A percentile compares a stretch with the other conserved stretches of the same genome.
These are phyloP conservation scores for Protonemura montana DNA, from an alignment of 2,888 invertebrate species.

Conservation along the genomic window DNA sequence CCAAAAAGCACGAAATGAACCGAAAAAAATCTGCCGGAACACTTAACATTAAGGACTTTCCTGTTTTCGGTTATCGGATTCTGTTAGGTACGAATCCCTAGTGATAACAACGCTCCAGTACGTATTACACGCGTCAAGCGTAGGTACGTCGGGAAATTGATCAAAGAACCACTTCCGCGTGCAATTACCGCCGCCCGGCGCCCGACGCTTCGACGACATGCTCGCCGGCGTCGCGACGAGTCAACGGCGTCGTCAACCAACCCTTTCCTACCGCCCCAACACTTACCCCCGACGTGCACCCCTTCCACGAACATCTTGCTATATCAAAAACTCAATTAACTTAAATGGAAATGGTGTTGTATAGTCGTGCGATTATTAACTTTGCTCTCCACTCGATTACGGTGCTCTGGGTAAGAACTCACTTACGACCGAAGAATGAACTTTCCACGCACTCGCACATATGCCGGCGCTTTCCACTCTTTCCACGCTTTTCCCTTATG, in stretches of 20 bases:
- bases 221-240: background rate
- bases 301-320: slow-evolving; percentile 21
- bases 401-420: background rate
- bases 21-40: too few relatives aligned
- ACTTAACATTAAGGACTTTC: background rate
- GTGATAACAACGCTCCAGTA: too few relatives aligned
- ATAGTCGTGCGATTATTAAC: slow-evolving; percentile 22
- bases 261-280: background rate
- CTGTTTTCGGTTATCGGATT: background rate
- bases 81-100: background rate
- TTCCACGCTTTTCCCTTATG: too few relatives aligned
- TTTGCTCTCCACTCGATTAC: background rate
- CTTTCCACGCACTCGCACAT: background rate
- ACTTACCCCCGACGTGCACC: background rate
- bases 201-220: background rate
- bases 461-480: background rate
- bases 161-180: slow-evolving; percentile 24
- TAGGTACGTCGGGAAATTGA: background rate
- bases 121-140: background rate
- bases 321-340: slow-evolving; percentile 27
- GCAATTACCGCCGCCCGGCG: slow-evolving; percentile 20
- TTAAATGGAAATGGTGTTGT: slow-evolving; percentile 20
- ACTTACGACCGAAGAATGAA: slow-evolving; percentile 7
- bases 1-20: too few relatives aligned
- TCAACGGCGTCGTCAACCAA: slow-evolving; percentile 1